These are phyloP conservation scores for Solea solea DNA, from an alignment of 2,113 vertebrate species.

Conservation along the genomic window DNA sequence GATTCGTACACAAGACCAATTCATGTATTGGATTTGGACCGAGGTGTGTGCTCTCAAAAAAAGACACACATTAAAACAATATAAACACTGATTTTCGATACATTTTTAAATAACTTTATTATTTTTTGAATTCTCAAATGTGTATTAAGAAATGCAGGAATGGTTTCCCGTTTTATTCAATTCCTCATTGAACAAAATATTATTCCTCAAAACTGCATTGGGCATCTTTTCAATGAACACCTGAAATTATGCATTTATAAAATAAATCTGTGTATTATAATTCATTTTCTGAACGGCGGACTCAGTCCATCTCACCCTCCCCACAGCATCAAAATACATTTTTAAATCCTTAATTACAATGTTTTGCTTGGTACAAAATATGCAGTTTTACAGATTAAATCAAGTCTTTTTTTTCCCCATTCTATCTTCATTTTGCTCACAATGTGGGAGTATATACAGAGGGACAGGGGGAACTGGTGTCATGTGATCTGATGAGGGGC, in stretches of 20 bases:
- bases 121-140: conserved; percentile 73
- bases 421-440: conserved; percentile 69
- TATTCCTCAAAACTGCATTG: conserved; percentile 74
- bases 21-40: too few relatives aligned
- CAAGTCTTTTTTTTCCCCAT: conserved; percentile 55
- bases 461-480: conserved; percentile 67
- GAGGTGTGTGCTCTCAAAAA: too few relatives aligned
- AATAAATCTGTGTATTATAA: conserved; percentile 71
- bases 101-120: conserved; percentile 84
- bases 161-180: conserved; percentile 70
- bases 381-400: conserved; percentile 72
- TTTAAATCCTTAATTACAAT: conserved; percentile 57
- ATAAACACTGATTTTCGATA: conserved; percentile 35
- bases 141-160: conserved; percentile 71
- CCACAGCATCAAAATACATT: conserved; percentile 47
- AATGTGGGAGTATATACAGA: conserved; percentile 77
- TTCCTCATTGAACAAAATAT: conserved; percentile 80
- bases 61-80: background rate
- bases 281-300: conserved; percentile 54
- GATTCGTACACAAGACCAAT: too few relatives aligned
- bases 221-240: conserved; percentile 66
- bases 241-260: conserved; percentile 83
- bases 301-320: conserved; percentile 15
- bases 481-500: conserved; percentile 94
- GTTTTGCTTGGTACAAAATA: conserved; percentile 79